phyloP scores from a whole-genome alignment of 2,113 vertebrate species.

The Platysteira castanea region DNA sequence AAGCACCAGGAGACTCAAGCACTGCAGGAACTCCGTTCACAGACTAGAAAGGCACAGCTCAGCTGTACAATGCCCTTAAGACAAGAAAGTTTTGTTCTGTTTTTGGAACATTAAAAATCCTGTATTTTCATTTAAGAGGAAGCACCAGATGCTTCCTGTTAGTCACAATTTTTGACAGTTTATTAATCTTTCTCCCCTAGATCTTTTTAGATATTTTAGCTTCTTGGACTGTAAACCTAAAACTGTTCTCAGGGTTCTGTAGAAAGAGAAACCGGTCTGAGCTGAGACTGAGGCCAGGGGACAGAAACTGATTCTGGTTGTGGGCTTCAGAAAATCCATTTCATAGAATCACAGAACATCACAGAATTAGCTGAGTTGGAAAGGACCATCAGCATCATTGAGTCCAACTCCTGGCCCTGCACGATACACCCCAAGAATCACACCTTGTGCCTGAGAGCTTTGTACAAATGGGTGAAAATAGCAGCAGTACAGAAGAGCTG shows the following conservation, averaged over 20 bases:
- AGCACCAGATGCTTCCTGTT: constrained; percentile 71
- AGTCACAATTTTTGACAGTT: constrained; percentile 56
- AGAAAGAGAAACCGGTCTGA: background rate
- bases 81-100: constrained; percentile 24
- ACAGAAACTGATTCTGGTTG: background rate
- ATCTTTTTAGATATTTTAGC: constrained; percentile 5
- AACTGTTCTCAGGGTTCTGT: background rate
- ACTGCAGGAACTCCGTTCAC: background rate
- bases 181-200: constrained; percentile 45
- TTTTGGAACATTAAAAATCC: constrained; percentile 54
- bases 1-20: background rate
- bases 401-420: background rate
- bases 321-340: background rate
- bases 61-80: background rate
- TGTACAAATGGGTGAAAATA: background rate
- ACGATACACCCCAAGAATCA: background rate
- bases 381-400: background rate
- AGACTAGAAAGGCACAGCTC: background rate
- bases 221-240: background rate
- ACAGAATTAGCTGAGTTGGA: background rate
- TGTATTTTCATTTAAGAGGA: constrained; percentile 63
- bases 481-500: rapidly evolving
- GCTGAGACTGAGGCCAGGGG: background rate
- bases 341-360: background rate
- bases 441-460: background rate